phyloP scores from a whole-genome alignment of 2,888 invertebrate genomes.

The Venusia cambrica region DNA sequence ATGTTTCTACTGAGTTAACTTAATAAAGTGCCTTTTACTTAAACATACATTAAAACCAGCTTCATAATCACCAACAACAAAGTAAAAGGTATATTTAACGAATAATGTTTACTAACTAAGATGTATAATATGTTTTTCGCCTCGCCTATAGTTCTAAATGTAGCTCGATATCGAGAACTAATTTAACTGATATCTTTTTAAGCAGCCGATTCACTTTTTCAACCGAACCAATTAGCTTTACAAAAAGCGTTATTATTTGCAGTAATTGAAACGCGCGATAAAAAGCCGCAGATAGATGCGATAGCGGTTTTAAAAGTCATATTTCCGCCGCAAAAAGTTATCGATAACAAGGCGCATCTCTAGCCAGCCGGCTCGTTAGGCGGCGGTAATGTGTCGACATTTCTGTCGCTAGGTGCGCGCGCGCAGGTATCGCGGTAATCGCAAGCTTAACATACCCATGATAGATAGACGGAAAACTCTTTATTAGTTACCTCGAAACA shows the following conservation, averaged over 20 bases:
- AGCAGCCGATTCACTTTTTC: slow-evolving; percentile 7
- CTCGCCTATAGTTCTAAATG: slow-evolving; percentile 3
- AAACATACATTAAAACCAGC: too few species aligned
- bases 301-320: slow-evolving; percentile 41
- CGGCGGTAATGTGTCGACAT: slow-evolving; percentile 55
- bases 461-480: slow-evolving; percentile 27
- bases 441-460: slow-evolving; percentile 29
- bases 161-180: slow-evolving; percentile 6
- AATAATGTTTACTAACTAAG: background rate
- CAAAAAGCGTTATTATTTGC: slow-evolving; percentile 18
- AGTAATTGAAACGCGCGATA: slow-evolving; percentile 15
- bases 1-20: too few species aligned
- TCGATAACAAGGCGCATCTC: slow-evolving; percentile 37
- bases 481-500: slow-evolving; percentile 36
- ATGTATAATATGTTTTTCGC: slow-evolving; percentile 9
- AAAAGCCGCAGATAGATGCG: slow-evolving; percentile 19
- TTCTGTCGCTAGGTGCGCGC: too few species aligned
- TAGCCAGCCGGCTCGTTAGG: slow-evolving; percentile 50
- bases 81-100: slow-evolving; percentile 1
- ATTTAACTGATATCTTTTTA: slow-evolving; percentile 12
- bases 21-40: too few species aligned
- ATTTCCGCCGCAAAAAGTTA: slow-evolving; percentile 26
- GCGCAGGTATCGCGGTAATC: too few species aligned
- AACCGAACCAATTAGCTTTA: slow-evolving; percentile 20
- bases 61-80: too few species aligned